Evolutionary conservation across 2,888 invertebrate species (phyloP), one percentile per base, ranked within the genome.

Genomic region (Hermaeophaga mercurialis): DNA sequence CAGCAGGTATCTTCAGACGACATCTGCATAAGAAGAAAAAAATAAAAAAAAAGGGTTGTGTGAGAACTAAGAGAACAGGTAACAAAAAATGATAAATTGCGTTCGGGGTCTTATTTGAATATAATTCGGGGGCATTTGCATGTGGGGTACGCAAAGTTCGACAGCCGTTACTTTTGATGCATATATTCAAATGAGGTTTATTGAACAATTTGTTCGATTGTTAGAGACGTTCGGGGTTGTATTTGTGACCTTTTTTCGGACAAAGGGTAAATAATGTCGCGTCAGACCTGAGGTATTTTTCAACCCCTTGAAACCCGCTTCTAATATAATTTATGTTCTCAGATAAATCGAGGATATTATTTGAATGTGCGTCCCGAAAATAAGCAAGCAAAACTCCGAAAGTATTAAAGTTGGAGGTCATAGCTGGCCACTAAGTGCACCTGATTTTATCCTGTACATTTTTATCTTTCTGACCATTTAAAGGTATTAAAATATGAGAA

Each of bases 101-200:
- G 39, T 56, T 54, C 39, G 55, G 55, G 50, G 65, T 69, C 72
- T 73, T 67, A 74, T 75, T 74, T 75, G 73, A 76, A 75, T 76
- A 75, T 75, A 70, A 75, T 76, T 76, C 75, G 73, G 67, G 69
- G 75, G 68, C 72, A 75, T 75, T 75, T 74, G 74, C 75, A 75
- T 76, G 74, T 64, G 66, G 70, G 63, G 62, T 59, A 59, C 43
- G n/a, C n/a, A 8, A 19, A 18, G 39, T 39, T 62, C 56, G 47
- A 54, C 45, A 58, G 59, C 57, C 61, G 63, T 61, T 62, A 60
- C 54, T 56, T 58, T 45, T 43, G 56, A 50, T 58, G 52, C 55
- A 45, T 59, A 65, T 70, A 70, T 70, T 70, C 68, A 70, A 70
- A 70, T 70, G 63, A 68, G 63, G 58, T 67, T 63, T 66, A 69